Evolutionary conservation across 2,113 vertebrate genomes (phyloP), one percentile per base, ranked within the genome.

Genomic region (Cololabis saira): DNA sequence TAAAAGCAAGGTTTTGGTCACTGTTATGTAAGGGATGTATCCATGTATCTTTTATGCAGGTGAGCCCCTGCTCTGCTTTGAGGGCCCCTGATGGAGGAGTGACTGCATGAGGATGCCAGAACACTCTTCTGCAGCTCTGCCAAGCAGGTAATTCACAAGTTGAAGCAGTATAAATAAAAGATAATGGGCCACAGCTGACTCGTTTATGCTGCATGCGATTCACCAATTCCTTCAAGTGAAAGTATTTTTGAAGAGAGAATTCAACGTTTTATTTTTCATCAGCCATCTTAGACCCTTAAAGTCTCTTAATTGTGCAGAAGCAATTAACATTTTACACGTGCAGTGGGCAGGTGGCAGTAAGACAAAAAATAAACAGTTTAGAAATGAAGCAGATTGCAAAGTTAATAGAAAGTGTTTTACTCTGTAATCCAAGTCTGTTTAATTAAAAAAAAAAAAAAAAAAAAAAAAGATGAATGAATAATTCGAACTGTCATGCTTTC

Each of bases 31-130:
- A 64, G 73, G 76, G 67, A 87, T 87, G 81, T 44, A 69, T 67
- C 80, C 78, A 92, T 93, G 86, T 86, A 91, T 93, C 90, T 91
- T 92, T 92, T 74, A 92, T 93, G 83, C 80, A 91, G 87, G 86
- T 92, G 85, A 92, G 76, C 76, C 82, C 80, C 71, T 64, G 78
- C 86, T 89, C 74, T 57, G 79, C 82, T 83, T 74, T 47, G 70
- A 84, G 81, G 82, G 81, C 72, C 76, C 78, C 88, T 87, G 83
- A 90, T 91, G 87, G 84, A 81, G 78, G 67, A 83, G 74, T 75
- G 84, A 88, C 87, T 85, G 76, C 75, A 79, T 56, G 84, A 86
- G 84, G 81, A 86, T 87, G 84, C 77, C 89, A 87, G 76, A 79
- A 77, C 81, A 81, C 87, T 90, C 78, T 86, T 83, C 80, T 89